Percentiles rank a stretch among this genome's conserved stretches.
phyloP scores from a whole-genome alignment of 2,888 invertebrate species.

The Steinernema hermaphroditum region DNA sequence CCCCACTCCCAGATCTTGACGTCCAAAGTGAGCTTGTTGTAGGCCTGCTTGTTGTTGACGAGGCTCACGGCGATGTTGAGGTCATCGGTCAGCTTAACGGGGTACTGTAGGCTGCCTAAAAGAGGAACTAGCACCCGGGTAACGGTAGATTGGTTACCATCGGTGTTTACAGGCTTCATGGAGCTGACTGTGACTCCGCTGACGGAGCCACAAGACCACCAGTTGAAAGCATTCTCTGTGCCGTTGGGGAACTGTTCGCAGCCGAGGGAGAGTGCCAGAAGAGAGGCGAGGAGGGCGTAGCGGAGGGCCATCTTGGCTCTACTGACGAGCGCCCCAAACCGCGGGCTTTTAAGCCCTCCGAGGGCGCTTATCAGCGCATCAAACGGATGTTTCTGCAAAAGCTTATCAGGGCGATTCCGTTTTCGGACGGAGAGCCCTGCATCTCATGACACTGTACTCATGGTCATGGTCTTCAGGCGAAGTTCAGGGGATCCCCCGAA shows the following conservation, averaged over 20 bases:
- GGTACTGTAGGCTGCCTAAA: slow-evolving; percentile 46
- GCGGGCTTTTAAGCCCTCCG: not conserved
- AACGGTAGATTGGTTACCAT: not conserved
- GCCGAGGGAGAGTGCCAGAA: slow-evolving; percentile 14
- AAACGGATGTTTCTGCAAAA: not conserved
- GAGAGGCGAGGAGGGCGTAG: slow-evolving; percentile 11
- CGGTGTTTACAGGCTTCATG: slow-evolving; percentile 26
- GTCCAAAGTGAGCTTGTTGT: slow-evolving; percentile 44
- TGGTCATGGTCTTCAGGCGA: too few relatives aligned
- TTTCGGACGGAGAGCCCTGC: not conserved
- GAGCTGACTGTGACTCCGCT: slow-evolving; percentile 11
- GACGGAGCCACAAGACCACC: slow-evolving; percentile 40
- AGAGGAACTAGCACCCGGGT: too few relatives aligned
- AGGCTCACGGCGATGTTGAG: slow-evolving; percentile 50
- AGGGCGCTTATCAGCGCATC: not conserved
- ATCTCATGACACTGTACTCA: too few relatives aligned
- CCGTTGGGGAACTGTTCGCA: slow-evolving; percentile 50
- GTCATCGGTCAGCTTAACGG: slow-evolving; percentile 50
- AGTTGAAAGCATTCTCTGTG: slow-evolving; percentile 49
- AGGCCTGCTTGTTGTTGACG: slow-evolving; percentile 43
- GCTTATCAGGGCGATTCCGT: not conserved
- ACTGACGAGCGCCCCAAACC: not conserved
- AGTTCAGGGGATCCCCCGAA: too few relatives aligned
- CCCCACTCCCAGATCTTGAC: slow-evolving; percentile 55
- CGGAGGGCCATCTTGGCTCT: not conserved